Base-by-base conservation (phyloP, 2,113 vertebrate species). In the Miniopterus natalensis region DNA sequence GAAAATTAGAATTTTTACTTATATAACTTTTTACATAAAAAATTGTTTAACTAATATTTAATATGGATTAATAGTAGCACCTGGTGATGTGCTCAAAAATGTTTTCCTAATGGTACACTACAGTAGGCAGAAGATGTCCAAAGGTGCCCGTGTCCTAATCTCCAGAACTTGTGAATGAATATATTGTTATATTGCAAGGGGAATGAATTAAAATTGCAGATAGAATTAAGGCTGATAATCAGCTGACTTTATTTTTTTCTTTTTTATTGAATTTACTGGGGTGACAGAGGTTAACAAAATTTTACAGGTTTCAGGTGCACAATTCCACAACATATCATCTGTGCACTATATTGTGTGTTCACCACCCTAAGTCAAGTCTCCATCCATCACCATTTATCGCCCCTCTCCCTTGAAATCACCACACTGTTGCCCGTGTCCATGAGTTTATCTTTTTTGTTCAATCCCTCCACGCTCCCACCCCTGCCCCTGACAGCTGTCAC, bases 21-120 rank as follows among this genome's bases (percentile, higher is more conserved):
- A 57, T 74, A 55, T 80, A 63, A 80, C 47, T 83, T 81, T 94
- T 77, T 49, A 91, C 53, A 61, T 27, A 53, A 92, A 86, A 85
- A 95, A 84, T 68, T 85, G 23, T 57, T 89, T 85, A 74, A 83
- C 14, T 96, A 66, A 89, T 68, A 92, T 83, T 92, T 96, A 95
- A 92, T 49, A 92, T 59, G 12, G 45, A 21, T 65, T 88, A 91
- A 81, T 5, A 65, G 12, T 47, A 80, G 51, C 51, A 92, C 57
- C 51, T 45, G 17, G 4, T 14, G 23, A 92, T 63, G 25, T 75
- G 45, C 21, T 94, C 40, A 92, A 90, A 93, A 90, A 25, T 71
- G 23, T 85, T 57, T 88, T 87, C 66, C 61, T 77, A 95, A 84
- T 51, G 57, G 66, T 65, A 74, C 51, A 79, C 4, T 63, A 25